Evolutionary conservation across 2,888 invertebrate species (phyloP).

Genomic region (Leptinotarsa peninsularis): DNA sequence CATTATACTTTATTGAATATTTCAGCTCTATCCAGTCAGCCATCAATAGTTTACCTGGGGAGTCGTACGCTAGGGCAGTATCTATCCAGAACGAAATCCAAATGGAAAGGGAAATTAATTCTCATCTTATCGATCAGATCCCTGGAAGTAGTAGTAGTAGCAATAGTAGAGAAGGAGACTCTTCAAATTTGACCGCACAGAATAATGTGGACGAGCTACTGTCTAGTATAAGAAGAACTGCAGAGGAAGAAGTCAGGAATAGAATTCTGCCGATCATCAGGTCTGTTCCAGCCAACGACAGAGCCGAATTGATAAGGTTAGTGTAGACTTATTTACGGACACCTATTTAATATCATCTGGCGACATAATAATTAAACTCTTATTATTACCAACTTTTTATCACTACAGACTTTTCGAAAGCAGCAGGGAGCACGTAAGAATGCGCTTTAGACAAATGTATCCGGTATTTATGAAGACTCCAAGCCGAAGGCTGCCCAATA

Average conservation of each 20-base stretch:
- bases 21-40: too few relatives aligned
- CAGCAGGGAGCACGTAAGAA: conserved; percentile 52
- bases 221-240: conserved; percentile 53
- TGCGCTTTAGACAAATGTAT: conserved; percentile 54
- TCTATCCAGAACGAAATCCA: neutral
- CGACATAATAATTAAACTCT: too few relatives aligned
- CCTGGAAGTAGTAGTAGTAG: conserved; percentile 4
- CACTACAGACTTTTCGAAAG: conserved; percentile 53
- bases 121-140: conserved; percentile 25
- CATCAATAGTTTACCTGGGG: too few relatives aligned
- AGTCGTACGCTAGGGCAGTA: neutral
- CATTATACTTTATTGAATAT: too few relatives aligned
- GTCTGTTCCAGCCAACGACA: conserved; percentile 55
- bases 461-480: conserved; percentile 55
- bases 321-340: neutral
- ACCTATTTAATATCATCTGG: too few relatives aligned
- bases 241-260: conserved; percentile 55
- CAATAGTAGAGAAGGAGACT: neutral
- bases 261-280: conserved; percentile 57
- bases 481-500: conserved; percentile 39
- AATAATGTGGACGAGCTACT: conserved; percentile 49
- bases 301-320: conserved; percentile 56
- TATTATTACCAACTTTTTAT: neutral
- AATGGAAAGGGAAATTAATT: conserved; percentile 22
- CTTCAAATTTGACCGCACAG: conserved; percentile 22